Conservation (phyloP, 2,797 vertebrate genomes). For the Thamnophis elegans region DNA sequence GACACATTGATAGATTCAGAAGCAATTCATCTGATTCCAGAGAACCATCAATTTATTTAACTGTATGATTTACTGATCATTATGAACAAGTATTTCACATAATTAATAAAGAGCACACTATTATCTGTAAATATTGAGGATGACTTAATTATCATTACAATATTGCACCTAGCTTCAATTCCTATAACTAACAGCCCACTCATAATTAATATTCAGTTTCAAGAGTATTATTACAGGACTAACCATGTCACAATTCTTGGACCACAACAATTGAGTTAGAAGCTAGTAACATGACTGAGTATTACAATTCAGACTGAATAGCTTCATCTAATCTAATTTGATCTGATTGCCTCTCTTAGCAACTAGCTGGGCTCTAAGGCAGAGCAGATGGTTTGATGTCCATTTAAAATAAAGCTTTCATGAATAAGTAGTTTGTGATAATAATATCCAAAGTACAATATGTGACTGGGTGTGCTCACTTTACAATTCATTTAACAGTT, state of each 20-base stretch:
- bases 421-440: neutral
- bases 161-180: neutral
- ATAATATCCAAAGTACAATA: neutral
- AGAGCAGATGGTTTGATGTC: neutral
- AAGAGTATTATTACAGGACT: neutral
- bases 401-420: neutral
- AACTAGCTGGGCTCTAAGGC: neutral
- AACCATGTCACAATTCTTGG: neutral
- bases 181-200: neutral
- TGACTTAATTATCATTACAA: neutral
- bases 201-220: neutral
- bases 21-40: neutral
- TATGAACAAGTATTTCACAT: neutral
- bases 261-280: neutral
- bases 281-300: neutral
- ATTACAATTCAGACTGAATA: neutral
- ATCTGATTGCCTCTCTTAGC: neutral
- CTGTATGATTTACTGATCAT: neutral
- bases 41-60: neutral
- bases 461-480: neutral
- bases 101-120: neutral
- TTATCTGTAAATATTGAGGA: neutral
- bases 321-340: neutral
- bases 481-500: neutral
- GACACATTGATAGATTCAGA: neutral